A percentile compares a stretch with the other conserved stretches of the same genome.
Evolutionary conservation across 2,113 vertebrate species (phyloP).

Genomic region (Silurus meridionalis): DNA sequence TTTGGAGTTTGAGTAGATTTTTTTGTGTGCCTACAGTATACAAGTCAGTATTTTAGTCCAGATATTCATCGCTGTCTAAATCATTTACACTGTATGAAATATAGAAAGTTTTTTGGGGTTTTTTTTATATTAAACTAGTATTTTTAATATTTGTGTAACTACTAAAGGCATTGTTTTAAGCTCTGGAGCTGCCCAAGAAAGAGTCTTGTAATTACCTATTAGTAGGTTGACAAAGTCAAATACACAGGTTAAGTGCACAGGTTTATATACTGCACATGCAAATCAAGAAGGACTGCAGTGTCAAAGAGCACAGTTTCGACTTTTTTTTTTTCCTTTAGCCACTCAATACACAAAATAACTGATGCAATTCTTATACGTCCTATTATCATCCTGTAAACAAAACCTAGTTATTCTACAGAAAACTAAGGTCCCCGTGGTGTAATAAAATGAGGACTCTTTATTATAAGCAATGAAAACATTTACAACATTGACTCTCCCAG

Average conservation of each 20-base stretch:
- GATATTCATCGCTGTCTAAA: neutral
- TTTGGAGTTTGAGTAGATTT: neutral
- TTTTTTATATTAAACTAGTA: neutral
- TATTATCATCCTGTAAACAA: neutral
- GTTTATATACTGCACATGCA: slow-evolving; percentile 18
- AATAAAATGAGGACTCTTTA: slow-evolving; percentile 5
- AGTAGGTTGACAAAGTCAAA: neutral
- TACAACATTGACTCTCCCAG: neutral
- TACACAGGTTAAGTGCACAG: neutral
- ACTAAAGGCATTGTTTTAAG: neutral
- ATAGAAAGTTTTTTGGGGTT: neutral
- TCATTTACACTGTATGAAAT: neutral
- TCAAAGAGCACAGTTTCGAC: neutral
- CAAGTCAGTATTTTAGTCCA: neutral
- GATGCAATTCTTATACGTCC: neutral
- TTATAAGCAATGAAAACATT: neutral
- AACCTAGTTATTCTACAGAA: slow-evolving; percentile 1
- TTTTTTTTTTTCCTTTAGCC: neutral
- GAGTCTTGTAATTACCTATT: neutral
- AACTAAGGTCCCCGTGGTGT: neutral
- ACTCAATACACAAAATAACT: neutral
- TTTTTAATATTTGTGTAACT: neutral
- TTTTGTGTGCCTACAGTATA: neutral
- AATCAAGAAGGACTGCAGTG: neutral
- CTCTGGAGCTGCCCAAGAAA: neutral